Conservation (phyloP, 2,113 vertebrate genomes). For the Eonycteris spelaea region DNA sequence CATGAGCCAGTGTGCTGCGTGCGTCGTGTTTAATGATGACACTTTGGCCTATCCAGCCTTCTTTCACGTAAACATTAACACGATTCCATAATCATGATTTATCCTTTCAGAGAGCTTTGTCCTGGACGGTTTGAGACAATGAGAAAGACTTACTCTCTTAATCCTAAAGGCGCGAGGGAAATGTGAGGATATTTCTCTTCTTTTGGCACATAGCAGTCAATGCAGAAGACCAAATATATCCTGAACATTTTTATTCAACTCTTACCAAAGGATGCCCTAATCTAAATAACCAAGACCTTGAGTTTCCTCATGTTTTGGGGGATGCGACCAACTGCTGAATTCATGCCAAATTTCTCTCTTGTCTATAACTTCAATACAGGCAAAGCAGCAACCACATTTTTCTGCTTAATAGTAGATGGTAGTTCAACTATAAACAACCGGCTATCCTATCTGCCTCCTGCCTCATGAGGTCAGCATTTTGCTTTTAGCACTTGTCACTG, state of each 20-base stretch:
- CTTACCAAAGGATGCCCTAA: neutral
- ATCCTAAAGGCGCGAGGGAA: neutral
- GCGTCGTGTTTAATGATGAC: constrained; percentile 45
- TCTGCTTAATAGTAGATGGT: constrained; percentile 1
- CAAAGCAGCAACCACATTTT: neutral
- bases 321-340: neutral
- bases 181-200: neutral
- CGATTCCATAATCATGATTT: neutral
- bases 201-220: neutral
- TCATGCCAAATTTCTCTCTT: neutral
- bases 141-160: neutral
- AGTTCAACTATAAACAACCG: constrained; percentile 8
- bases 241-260: neutral
- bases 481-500: neutral
- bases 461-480: constrained; percentile 52
- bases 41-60: neutral
- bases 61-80: neutral
- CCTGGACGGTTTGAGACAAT: neutral
- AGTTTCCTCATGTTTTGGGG: neutral
- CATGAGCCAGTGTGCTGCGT: neutral
- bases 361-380: neutral
- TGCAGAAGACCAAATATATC: neutral
- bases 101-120: neutral
- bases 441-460: constrained; percentile 20
- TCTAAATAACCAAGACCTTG: neutral